Evolutionary conservation across 2,888 invertebrate genomes (phyloP).

Genomic region (Autographa pulchrina): DNA sequence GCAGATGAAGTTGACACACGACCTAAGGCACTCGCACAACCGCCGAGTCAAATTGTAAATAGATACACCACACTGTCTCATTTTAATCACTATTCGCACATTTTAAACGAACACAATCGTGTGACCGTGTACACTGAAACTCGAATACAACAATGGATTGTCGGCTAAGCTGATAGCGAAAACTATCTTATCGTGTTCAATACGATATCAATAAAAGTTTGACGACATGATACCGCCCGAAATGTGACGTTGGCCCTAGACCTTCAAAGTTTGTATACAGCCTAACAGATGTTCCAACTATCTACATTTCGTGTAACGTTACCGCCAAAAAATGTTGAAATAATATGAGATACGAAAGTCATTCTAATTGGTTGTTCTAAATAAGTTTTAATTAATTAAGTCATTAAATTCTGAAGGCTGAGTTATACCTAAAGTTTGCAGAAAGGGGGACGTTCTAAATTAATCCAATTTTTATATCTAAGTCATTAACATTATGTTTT

Average conservation of each 20-base stretch:
- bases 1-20: slow-evolving; percentile 63
- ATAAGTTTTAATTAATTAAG: background rate
- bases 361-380: background rate
- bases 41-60: slow-evolving; percentile 67
- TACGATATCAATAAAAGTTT: slow-evolving; percentile 78
- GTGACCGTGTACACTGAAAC: slow-evolving; percentile 63
- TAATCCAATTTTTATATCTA: background rate
- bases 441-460: background rate
- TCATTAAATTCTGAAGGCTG: background rate
- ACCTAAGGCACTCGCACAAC: slow-evolving; percentile 66
- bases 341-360: background rate
- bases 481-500: background rate
- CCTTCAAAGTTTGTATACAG: slow-evolving; percentile 56
- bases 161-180: slow-evolving; percentile 71
- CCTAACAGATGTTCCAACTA: background rate
- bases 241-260: slow-evolving; percentile 62
- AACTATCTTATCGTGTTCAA: slow-evolving; percentile 83
- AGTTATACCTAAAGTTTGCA: background rate
- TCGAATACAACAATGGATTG: slow-evolving; percentile 70
- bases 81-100: slow-evolving; percentile 65
- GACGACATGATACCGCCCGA: slow-evolving; percentile 48
- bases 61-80: slow-evolving; percentile 68
- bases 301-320: background rate
- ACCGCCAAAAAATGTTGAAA: background rate
- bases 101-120: slow-evolving; percentile 57